phyloP scores from a whole-genome alignment of 2,797 vertebrate genomes.

The Prionace glauca region DNA sequence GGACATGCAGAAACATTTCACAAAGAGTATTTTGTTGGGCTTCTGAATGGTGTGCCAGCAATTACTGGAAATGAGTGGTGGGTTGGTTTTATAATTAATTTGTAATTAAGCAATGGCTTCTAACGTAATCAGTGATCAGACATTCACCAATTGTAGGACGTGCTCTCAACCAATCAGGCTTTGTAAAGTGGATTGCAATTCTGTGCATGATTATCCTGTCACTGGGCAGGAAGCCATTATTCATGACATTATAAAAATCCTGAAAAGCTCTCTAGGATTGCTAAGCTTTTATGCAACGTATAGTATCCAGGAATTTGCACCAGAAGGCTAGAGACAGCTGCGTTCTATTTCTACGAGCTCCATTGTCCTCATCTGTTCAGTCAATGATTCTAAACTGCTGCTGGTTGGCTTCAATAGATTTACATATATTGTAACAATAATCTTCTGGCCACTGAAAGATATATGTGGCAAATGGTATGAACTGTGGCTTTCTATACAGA shows the following conservation, averaged over 20 bases:
- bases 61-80: conserved; percentile 48
- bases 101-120: conserved; percentile 47
- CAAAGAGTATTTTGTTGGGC: background rate
- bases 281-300: conserved; percentile 44
- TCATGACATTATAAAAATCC: conserved; percentile 47
- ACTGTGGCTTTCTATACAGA: background rate
- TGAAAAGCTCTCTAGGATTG: conserved; percentile 43
- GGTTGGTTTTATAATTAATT: conserved; percentile 43
- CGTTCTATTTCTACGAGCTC: conserved; percentile 40
- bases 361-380: conserved; percentile 39
- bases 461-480: background rate
- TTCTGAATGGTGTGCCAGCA: conserved; percentile 41
- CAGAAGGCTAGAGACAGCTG: conserved; percentile 41
- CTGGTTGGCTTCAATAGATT: background rate
- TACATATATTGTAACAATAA: background rate
- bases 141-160: conserved; percentile 44
- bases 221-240: conserved; percentile 45
- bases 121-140: conserved; percentile 49
- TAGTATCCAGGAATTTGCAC: background rate
- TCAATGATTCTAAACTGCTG: background rate
- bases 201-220: conserved; percentile 42
- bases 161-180: conserved; percentile 49
- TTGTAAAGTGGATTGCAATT: conserved; percentile 43
- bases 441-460: background rate
- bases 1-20: background rate